Percentiles rank a stretch among this genome's conserved stretches.
These are phyloP conservation scores for Magallana angulata DNA, from an alignment of 1,140 invertebrate genomes.

Conservation along the genomic window DNA sequence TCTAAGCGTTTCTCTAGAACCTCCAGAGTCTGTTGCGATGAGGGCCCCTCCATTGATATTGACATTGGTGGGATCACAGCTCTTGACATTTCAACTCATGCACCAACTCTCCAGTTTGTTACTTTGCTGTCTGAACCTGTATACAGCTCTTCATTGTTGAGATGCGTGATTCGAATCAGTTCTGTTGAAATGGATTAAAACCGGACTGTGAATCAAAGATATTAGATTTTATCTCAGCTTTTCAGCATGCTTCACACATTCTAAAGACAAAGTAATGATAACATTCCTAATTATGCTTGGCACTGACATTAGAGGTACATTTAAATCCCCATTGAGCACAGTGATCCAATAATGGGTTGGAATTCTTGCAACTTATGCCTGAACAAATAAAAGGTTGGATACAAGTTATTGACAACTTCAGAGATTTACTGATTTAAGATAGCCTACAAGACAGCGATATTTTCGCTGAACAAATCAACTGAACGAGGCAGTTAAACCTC, in stretches of 20 bases:
- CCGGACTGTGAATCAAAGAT: slow-evolving; percentile 11
- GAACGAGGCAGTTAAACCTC: slow-evolving; percentile 29
- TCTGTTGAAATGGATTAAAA: slow-evolving; percentile 9
- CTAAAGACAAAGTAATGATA: slow-evolving; percentile 20
- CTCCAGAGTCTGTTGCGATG: slow-evolving; percentile 60
- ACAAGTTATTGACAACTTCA: slow-evolving; percentile 37
- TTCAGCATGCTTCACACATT: slow-evolving; percentile 36
- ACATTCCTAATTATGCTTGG: slow-evolving; percentile 21
- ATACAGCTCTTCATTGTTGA: not conserved
- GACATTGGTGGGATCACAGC: slow-evolving; percentile 68
- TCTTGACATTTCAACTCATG: slow-evolving; percentile 55
- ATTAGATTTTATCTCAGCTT: slow-evolving; percentile 7
- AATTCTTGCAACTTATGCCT: slow-evolving; percentile 33
- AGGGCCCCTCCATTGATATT: slow-evolving; percentile 37
- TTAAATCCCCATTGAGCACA: slow-evolving; percentile 36
- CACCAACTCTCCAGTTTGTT: slow-evolving; percentile 1
- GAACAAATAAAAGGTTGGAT: slow-evolving; percentile 33
- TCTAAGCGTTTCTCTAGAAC: slow-evolving; percentile 66
- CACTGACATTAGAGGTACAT: not conserved
- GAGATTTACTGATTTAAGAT: slow-evolving; percentile 33
- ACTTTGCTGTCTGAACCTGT: slow-evolving; percentile 17
- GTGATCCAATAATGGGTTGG: slow-evolving; percentile 1
- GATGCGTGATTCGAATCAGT: slow-evolving; percentile 16
- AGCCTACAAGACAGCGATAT: not conserved
- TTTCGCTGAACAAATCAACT: slow-evolving; percentile 14